phyloP scores from a whole-genome alignment of 1,140 invertebrate genomes.

The Tetramorium simillimum region DNA sequence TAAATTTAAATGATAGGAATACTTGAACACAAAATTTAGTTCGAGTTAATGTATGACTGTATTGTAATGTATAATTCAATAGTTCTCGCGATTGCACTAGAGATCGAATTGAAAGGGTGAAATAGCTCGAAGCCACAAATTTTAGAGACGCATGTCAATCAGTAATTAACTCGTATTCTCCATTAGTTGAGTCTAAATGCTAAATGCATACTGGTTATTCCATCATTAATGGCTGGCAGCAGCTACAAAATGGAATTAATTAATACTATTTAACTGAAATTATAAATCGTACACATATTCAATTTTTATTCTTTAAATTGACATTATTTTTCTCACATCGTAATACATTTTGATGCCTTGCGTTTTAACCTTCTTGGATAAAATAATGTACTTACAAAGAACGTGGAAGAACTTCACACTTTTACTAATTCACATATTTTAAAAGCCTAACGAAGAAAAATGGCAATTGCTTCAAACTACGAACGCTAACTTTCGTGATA shows the following conservation, averaged over 20 bases:
- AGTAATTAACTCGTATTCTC: constrained; percentile 42
- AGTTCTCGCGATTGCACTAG: not conserved
- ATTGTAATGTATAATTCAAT: constrained; percentile 10
- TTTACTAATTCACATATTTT: constrained; percentile 38
- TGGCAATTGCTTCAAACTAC: constrained; percentile 10
- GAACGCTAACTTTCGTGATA: constrained; percentile 15
- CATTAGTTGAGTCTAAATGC: constrained; percentile 32
- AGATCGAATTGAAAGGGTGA: constrained; percentile 22
- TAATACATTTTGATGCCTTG: not conserved
- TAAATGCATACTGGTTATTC: not conserved
- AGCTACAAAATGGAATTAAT: not conserved
- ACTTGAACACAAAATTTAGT: not conserved
- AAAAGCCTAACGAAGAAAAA: constrained; percentile 23
- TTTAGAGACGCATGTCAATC: constrained; percentile 47
- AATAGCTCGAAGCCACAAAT: constrained; percentile 47
- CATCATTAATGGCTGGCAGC: not conserved
- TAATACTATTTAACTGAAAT: not conserved
- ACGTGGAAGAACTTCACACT: not conserved
- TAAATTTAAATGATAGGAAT: not conserved
- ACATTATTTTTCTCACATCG: not conserved
- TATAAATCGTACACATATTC: not conserved
- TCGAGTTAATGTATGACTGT: not conserved
- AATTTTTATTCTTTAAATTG: not conserved
- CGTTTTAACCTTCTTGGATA: constrained; percentile 3
- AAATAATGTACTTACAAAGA: constrained; percentile 9